Conservation (phyloP, 2,113 vertebrate genomes). For the Leptosomus discolor region DNA sequence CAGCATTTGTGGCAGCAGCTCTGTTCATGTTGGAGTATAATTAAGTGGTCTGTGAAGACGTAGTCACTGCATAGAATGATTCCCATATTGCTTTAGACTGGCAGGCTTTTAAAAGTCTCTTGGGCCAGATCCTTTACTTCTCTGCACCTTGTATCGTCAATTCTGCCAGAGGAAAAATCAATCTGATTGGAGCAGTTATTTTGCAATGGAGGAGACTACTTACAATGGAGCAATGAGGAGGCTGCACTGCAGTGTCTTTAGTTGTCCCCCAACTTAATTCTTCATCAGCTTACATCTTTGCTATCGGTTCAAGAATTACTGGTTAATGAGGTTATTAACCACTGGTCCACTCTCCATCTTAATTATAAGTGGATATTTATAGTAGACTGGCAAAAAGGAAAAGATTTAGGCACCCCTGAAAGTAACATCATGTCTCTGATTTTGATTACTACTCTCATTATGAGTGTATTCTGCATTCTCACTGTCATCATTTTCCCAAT, state of each 20-base stretch:
- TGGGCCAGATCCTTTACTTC: not conserved
- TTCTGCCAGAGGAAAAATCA: not conserved
- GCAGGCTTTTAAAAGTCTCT: not conserved
- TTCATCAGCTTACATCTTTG: not conserved
- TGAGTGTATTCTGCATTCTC: not conserved
- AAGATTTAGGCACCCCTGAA: not conserved
- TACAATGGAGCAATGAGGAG: not conserved
- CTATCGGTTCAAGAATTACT: not conserved
- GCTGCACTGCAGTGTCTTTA: not conserved
- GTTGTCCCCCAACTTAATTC: not conserved
- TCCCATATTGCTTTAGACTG: not conserved
- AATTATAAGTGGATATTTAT: not conserved
- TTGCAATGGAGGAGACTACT: not conserved
- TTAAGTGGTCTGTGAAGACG: not conserved
- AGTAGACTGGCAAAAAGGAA: not conserved
- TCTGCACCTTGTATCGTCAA: not conserved
- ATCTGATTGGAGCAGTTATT: not conserved
- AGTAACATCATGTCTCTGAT: fast-evolving
- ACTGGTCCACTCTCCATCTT: not conserved
- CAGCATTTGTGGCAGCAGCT: not conserved
- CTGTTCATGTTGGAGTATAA: fast-evolving
- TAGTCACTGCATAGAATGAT: not conserved
- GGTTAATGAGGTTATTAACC: not conserved
- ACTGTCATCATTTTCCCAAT: not conserved
- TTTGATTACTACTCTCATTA: not conserved